Percentiles rank a stretch among this genome's conserved stretches.
These are phyloP conservation scores for Parotia lawesii DNA, from an alignment of 2,113 vertebrate species.

Conservation along the genomic window DNA sequence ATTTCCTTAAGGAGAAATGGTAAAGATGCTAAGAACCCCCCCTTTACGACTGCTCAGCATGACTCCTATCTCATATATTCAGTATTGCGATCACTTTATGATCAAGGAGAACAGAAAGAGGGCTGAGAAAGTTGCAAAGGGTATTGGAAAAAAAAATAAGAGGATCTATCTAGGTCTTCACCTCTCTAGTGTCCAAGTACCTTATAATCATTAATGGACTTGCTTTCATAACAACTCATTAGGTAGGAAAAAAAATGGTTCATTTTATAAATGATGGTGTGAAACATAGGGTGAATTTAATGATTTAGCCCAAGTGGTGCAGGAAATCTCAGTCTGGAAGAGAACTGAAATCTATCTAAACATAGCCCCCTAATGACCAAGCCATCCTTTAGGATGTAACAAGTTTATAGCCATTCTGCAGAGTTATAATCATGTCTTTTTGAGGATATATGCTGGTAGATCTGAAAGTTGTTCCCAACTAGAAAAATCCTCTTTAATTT, in stretches of 20 bases:
- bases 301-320: not conserved
- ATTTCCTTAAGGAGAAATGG: not conserved
- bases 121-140: not conserved
- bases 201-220: not conserved
- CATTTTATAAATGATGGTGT: not conserved
- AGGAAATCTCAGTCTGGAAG: not conserved
- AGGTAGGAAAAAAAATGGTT: not conserved
- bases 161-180: not conserved
- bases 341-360: not conserved
- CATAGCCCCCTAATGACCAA: not conserved
- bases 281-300: not conserved
- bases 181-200: not conserved
- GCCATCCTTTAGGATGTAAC: not conserved
- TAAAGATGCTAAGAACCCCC: not conserved
- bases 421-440: not conserved
- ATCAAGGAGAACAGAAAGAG: not conserved
- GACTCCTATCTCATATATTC: not conserved
- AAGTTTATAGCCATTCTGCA: not conserved
- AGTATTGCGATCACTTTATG: not conserved
- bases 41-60: not conserved
- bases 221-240: not conserved
- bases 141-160: not conserved
- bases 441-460: not conserved
- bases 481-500: slow-evolving; percentile 49
- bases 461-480: slow-evolving; percentile 30